A percentile compares a stretch with the other conserved stretches of the same genome.
These are phyloP conservation scores for Aporophyla lueneburgensis DNA, from an alignment of 2,888 invertebrate species.

Conservation along the genomic window DNA sequence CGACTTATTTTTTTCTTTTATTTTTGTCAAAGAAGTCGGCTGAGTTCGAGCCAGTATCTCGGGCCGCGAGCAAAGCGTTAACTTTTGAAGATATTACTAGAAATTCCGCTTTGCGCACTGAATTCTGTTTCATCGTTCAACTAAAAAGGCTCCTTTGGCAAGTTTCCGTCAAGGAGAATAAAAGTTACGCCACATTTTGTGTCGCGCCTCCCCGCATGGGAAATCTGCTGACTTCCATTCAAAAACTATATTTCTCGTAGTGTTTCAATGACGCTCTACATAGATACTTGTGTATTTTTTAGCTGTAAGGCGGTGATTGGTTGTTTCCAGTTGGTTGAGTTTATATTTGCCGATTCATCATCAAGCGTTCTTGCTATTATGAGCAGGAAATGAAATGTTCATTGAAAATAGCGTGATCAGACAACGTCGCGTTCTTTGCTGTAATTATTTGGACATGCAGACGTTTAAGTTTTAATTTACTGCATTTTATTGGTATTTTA, in stretches of 20 bases:
- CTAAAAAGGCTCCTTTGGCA: conserved; percentile 67
- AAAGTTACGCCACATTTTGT: conserved; percentile 69
- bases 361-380: conserved; percentile 36
- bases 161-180: conserved; percentile 70
- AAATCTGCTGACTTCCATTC: conserved; percentile 69
- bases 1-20: conserved; percentile 17
- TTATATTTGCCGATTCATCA: conserved; percentile 41
- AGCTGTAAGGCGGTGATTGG: conserved; percentile 9
- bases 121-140: conserved; percentile 68
- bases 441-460: conserved; percentile 25
- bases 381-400: conserved; percentile 48
- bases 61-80: conserved; percentile 57
- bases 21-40: conserved; percentile 34
- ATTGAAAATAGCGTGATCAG: conserved; percentile 42
- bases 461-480: conserved; percentile 5
- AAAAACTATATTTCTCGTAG: conserved; percentile 62
- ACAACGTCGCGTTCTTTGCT: conserved; percentile 19
- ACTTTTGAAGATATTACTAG: conserved; percentile 66
- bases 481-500: not conserved
- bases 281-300: conserved; percentile 33
- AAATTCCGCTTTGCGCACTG: conserved; percentile 60
- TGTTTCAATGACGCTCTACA: conserved; percentile 60
- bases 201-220: conserved; percentile 66
- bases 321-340: conserved; percentile 44
- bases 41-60: conserved; percentile 36